Percentiles rank a stretch among this genome's conserved stretches.
Conservation (phyloP, 2,113 vertebrate genomes). For the Colossoma macropomum region DNA sequence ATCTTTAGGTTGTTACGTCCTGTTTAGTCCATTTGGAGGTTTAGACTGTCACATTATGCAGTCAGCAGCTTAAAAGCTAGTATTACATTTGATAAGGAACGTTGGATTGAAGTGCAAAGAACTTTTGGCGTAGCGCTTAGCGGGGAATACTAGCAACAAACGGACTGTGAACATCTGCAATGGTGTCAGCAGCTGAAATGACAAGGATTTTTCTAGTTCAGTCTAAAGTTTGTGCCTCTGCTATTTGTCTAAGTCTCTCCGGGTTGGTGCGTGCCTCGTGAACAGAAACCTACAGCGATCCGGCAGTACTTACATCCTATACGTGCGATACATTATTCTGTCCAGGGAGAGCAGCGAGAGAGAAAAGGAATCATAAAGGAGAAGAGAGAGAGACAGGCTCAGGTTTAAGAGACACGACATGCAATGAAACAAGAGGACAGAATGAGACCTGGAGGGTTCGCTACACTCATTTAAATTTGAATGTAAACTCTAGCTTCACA, state of each 20-base stretch:
- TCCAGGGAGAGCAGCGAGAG: conserved; percentile 93
- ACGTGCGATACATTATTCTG: conserved; percentile 99
- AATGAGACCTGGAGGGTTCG: conserved; percentile 53
- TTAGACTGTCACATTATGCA: neutral
- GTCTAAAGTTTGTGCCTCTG: neutral
- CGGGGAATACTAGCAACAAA: neutral
- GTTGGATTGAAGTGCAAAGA: conserved; percentile 12
- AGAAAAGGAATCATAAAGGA: conserved; percentile 84
- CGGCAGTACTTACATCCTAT: conserved; percentile 98
- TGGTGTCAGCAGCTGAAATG: conserved; percentile 10
- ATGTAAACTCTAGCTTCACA: too few relatives aligned
- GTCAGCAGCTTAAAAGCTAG: neutral
- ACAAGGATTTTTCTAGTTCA: neutral
- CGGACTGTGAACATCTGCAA: neutral
- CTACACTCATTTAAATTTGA: too few relatives aligned
- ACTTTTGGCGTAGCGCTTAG: neutral
- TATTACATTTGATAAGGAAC: neutral
- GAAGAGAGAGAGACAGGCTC: conserved; percentile 68
- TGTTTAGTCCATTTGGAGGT: neutral
- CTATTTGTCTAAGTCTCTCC: neutral
- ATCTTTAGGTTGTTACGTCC: neutral
- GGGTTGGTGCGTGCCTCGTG: conserved; percentile 35
- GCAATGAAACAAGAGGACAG: conserved; percentile 79
- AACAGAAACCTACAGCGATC: conserved; percentile 49
- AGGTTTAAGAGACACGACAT: conserved; percentile 55